Evolutionary conservation across 2,113 vertebrate genomes (phyloP).

Genomic region (Brevimyrus niger): DNA sequence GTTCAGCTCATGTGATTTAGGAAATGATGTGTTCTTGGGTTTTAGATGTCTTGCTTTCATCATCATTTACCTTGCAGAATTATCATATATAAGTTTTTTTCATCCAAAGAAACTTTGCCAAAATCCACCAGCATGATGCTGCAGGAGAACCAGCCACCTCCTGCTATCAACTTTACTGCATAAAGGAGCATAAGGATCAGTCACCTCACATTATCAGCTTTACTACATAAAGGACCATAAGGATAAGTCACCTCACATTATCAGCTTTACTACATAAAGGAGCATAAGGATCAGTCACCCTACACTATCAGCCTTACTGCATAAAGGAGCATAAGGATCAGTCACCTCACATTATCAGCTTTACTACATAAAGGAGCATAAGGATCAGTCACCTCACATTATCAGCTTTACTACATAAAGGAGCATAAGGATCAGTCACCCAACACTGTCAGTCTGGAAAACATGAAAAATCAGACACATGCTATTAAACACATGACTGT

Average conservation of each 20-base stretch:
- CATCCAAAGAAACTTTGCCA: background rate
- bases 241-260: background rate
- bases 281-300: too few species aligned
- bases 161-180: background rate
- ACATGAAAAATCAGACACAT: background rate
- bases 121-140: background rate
- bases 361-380: too few species aligned
- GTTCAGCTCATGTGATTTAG: background rate
- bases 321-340: background rate
- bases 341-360: too few species aligned
- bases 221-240: background rate
- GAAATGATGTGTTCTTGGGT: background rate
- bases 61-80: background rate
- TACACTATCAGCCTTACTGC: background rate
- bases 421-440: background rate
- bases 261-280: background rate
- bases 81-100: background rate
- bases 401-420: background rate
- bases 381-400: background rate
- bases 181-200: background rate
- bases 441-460: background rate
- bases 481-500: background rate
- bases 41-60: background rate
- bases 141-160: background rate
- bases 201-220: background rate